Evolutionary conservation across 37 sponge, comb jelly and placozoan species (phyloP), one percentile per base, ranked within the genome.

Genomic region (Amphimedon queenslandica): DNA sequence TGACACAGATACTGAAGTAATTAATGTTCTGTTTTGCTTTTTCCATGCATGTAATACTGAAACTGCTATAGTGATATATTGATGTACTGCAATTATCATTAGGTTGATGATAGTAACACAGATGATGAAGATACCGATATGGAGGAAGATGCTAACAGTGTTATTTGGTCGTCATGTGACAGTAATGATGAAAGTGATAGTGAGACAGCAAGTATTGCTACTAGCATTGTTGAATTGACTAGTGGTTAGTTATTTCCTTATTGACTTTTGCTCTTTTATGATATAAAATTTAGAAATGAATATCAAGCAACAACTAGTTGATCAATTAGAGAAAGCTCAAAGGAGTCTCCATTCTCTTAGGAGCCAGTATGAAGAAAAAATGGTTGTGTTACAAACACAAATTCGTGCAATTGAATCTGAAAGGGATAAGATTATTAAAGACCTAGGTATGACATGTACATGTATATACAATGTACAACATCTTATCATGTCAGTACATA

Each of bases 361-460:
- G 69, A 41, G 75, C 41, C 98, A 97, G 73, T 97, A 97, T 64
- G 98, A 97, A 67, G 91, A 93, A 38, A 93, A 97, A 68, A 77
- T 97, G 78, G n/a, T 58, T 1, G 33, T 84, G 30, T 74, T 97
- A 24, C 92, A 90, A 40, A 60, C 74, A 4, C 87, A 93, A 47
- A 93, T 93, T 55, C 66, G 69, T 13, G 66, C 58, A 3, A 77
- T 77, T 10, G 89, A 92, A 55, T 55, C 74, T 20, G 92, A 94
- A 64, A 86, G 95, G 64, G 95, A 94, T 47, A 74, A 70, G 68
- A 80, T 94, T 37, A 72, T 94, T 39, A 84, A 87, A 39, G 91
- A 90, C 2, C 70, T 90, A 0, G 71, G 95, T 94, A 68, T 40
- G 87, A 47, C 30, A 37, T 66, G 63, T 74, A 53, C 47, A 27